Percentiles rank a stretch among this genome's conserved stretches.
phyloP scores from a whole-genome alignment of 2,113 vertebrate genomes.

The Anas platyrhynchos region DNA sequence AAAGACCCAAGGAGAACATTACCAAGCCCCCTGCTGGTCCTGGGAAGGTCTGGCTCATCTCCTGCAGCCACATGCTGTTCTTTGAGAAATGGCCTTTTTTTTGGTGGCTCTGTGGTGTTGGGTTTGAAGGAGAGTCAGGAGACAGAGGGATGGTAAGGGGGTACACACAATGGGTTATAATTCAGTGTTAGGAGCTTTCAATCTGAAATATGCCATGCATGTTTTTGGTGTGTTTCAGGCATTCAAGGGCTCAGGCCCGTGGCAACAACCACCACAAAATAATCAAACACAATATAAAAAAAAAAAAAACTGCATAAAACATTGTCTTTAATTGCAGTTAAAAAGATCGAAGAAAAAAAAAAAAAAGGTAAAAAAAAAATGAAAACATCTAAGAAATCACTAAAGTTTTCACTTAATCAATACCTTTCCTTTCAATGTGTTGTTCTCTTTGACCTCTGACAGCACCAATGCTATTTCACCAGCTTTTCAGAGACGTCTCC shows the following conservation, averaged over 20 bases:
- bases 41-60: neutral
- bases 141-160: rapidly evolving
- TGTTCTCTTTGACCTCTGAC: neutral
- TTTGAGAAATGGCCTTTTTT: neutral
- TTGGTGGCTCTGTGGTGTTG: neutral
- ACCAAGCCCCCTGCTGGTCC: rapidly evolving
- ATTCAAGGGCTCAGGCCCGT: neutral
- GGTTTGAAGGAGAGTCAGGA: neutral
- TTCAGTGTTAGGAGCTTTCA: neutral
- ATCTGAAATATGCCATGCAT: neutral
- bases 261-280: neutral
- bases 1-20: neutral
- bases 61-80: neutral
- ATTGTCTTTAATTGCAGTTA: neutral
- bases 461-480: too few relatives aligned
- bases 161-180: neutral
- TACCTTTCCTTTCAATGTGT: neutral
- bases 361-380: neutral
- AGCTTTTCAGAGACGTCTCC: neutral
- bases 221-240: neutral
- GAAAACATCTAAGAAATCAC: neutral
- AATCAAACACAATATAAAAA: neutral
- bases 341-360: neutral
- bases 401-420: neutral
- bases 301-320: neutral